Percentiles rank a stretch among this genome's conserved stretches.
These are phyloP conservation scores for Lissocephala sabroskyi DNA, from an alignment of 2,888 invertebrate species.

Conservation along the genomic window DNA sequence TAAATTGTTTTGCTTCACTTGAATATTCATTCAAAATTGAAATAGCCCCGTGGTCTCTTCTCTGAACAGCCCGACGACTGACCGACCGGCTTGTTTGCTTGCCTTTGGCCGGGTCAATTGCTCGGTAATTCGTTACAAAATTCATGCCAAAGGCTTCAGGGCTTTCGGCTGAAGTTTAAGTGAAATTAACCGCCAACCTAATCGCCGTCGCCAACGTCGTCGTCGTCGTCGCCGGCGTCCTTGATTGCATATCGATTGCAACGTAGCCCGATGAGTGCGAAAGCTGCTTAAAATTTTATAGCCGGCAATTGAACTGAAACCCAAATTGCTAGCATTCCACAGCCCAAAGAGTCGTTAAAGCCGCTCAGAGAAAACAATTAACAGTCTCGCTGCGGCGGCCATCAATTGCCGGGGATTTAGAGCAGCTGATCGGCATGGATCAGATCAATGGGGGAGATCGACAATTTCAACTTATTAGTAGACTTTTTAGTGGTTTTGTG, in stretches of 20 bases:
- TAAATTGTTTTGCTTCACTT: slow-evolving; percentile 46
- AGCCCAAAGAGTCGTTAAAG: too few relatives aligned
- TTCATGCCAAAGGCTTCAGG: slow-evolving; percentile 36
- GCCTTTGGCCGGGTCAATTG: slow-evolving; percentile 34
- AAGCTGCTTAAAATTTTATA: slow-evolving; percentile 33
- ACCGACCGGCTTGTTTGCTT: slow-evolving; percentile 6
- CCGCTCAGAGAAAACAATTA: slow-evolving; percentile 36
- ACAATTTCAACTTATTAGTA: slow-evolving; percentile 42
- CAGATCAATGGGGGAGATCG: slow-evolving; percentile 8
- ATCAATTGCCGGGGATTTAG: slow-evolving; percentile 15
- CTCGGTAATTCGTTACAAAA: slow-evolving; percentile 41
- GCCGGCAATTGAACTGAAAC: not conserved
- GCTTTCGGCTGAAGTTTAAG: not conserved
- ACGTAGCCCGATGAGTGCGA: too few relatives aligned
- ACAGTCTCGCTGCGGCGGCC: slow-evolving; percentile 37
- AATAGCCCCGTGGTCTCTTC: slow-evolving; percentile 21
- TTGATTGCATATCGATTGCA: too few relatives aligned
- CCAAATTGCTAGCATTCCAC: too few relatives aligned
- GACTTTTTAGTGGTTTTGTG: slow-evolving; percentile 47
- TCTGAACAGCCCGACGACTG: not conserved
- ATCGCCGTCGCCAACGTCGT: not conserved
- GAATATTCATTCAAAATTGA: slow-evolving; percentile 51
- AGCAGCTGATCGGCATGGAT: slow-evolving; percentile 25
- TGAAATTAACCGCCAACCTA: not conserved
- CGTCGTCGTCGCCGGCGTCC: not conserved